Evolutionary conservation across 1,140 invertebrate species (phyloP), one percentile per base, ranked within the genome.

Genomic region (Trichonephila clavata): DNA sequence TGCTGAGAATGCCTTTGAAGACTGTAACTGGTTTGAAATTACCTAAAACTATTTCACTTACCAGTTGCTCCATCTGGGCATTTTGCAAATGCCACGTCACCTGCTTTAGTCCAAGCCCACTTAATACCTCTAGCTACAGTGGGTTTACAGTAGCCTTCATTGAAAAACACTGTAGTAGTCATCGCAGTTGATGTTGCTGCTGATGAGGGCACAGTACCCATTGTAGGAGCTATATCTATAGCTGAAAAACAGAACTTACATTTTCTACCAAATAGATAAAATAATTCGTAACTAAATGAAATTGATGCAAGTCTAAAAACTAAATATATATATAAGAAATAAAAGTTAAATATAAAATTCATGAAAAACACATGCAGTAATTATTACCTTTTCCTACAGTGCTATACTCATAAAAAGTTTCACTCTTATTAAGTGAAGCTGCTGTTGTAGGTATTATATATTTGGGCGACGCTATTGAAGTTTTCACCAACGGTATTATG

Each of bases 91-190:
- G 97, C 97, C 16, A 95, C 97, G 68, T 98, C 97, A 57, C 98
- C 98, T 5, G 97, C 97, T 63, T 97, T 95, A 0, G 98, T 99
- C 97, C 97, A 98, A 95, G 98, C 98, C 98, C 98, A 99, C 94
- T 97, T 97, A 0, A 99, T 96, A 94, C 97, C 98, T 80, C 98
- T 96, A 2, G 97, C 97, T 93, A 96, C 96, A 43, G 96, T 97
- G 80, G 98, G 97, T 0, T 97, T 97, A 95, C 98, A 98, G 68
- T 89, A 68, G 13, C 68, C 27, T 63, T 81, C 93, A 65, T 14
- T 88, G 18, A 84, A 32, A 71, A 68, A 88, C 8, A 27, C 39
- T 59, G 57, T 71, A 86, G 81, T 27, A 24, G 59, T 68, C 4
- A n/a, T 27, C 61, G 21, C 32, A 57, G 59, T 39, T 0, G 63